A percentile compares a stretch with the other conserved stretches of the same genome.
Evolutionary conservation across 2,888 invertebrate genomes (phyloP).

Genomic region (Habrosyne pyritoides): DNA sequence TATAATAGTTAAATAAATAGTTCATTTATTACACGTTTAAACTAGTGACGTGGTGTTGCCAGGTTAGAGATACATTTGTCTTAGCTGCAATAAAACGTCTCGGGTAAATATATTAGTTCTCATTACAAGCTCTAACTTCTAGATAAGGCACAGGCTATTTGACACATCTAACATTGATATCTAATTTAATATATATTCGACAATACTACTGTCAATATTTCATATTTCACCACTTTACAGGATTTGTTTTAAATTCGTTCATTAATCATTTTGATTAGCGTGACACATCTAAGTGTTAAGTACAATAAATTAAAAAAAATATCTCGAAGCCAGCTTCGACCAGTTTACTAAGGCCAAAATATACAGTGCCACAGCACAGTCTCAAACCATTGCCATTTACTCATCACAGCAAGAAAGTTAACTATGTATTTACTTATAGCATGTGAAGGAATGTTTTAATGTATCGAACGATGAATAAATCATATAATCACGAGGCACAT

Average conservation of each 20-base stretch:
- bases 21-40: conserved; percentile 32
- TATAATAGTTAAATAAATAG: conserved; percentile 32
- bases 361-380: background rate
- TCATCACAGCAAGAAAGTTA: background rate
- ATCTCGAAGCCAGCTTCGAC: conserved; percentile 56
- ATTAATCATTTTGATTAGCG: background rate
- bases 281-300: conserved; percentile 18
- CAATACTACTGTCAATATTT: background rate
- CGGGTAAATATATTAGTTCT: background rate
- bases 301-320: conserved; percentile 39
- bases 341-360: conserved; percentile 9
- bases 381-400: background rate
- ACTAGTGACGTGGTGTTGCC: conserved; percentile 44
- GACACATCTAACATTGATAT: conserved; percentile 34
- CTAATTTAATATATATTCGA: conserved; percentile 4
- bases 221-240: background rate
- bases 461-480: conserved; percentile 45
- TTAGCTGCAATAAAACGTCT: background rate
- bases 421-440: conserved; percentile 2
- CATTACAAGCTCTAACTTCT: conserved; percentile 31
- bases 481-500: conserved; percentile 41
- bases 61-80: conserved; percentile 14
- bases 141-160: conserved; percentile 63
- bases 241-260: conserved; percentile 5
- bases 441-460: conserved; percentile 48